Evolutionary conservation across 2,888 invertebrate genomes (phyloP), one percentile per base, ranked within the genome.

Genomic region (Ethmia dodecea): DNA sequence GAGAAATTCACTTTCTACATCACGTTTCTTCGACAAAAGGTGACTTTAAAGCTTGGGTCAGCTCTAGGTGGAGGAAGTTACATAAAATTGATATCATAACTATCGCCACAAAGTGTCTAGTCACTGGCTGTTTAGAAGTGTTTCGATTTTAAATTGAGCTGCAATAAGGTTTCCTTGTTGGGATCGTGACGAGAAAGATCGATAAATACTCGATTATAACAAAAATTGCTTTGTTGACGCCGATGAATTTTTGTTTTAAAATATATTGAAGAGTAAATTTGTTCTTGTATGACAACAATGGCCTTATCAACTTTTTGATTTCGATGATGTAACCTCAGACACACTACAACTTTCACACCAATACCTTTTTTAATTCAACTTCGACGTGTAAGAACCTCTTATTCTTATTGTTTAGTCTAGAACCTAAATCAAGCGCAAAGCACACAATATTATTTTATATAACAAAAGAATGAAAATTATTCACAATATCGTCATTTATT

Each of bases 151-250:
- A 50, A 58, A 47, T 20, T 5, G 30, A 30, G 12, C 32, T 33
- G 26, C 27, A 22, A 31, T 11, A 63, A 58, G 57, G 56, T 69
- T 68, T 58, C 64, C 73, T 76, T 64, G 69, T 74, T 70, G 49
- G 61, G 63, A 57, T 75, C 78, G 78, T 79, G 79, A 75, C 68
- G 52, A 75, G 77, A 79, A 75, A 54, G 46, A 54, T 45, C 44
- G 77, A 77, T 76, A 73, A 66, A 52, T 35, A 16, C 15, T 36
- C 27, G 36, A 33, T 41, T 44, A 38, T 54, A 49, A 53, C 58
- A 55, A 52, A 55, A 49, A 55, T 54, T 38, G 52, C 49, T 52
- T 49, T 52, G 53, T 65, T 67, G 58, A 64, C 49, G 60, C 57
- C 54, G 55, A 64, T 64, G 66, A 52, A 62, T 68, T 62, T 64